Evolutionary conservation across 2,888 invertebrate genomes (phyloP), one percentile per base, ranked within the genome.

Genomic region (Catocala sponsa): DNA sequence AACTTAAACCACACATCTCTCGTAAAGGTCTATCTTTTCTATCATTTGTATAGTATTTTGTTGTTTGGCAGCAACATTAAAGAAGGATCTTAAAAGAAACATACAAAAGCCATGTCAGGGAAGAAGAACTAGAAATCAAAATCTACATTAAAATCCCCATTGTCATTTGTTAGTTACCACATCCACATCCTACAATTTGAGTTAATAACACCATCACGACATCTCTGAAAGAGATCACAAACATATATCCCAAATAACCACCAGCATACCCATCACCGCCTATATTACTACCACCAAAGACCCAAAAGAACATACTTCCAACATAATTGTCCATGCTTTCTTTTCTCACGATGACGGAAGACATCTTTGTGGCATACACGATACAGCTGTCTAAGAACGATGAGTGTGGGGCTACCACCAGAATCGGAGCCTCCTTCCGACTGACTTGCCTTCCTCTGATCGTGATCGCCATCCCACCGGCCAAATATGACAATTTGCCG

Each of bases 341-440:
- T 79, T 96, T 95, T 86, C 98, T 95, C 72, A 97, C 97, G 89
- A 98, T 98, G 86, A 97, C 97, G 11, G 97, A 97, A 7, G 98
- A 97, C 91, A 97, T 97, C 85, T 96, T 96, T 61, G 97, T 96
- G 74, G 97, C 96, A 87, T 98, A 97, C 82, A 98, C 97, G 78
- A 97, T 96, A 81, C 98, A 96, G 80, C 97, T 97, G 91, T 98
- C 98, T 82, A 98, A 95, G 95, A 97, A 98, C 6, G 98, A 97
- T 61, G 98, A 98, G 90, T 98, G 98, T 4, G 98, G 98, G 0
- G 98, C 98, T 55, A 97, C 96, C 58, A 97, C 97, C 66, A 98
- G 95, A 74, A 98, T 97, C 12, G 98, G 98, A 6, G 98, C 98
- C 86, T 98, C 98, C 62, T 95, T 89, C 53, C 97, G 94, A 65